phyloP scores from a whole-genome alignment of 2,797 vertebrate genomes.

The Myotis planiceps region DNA sequence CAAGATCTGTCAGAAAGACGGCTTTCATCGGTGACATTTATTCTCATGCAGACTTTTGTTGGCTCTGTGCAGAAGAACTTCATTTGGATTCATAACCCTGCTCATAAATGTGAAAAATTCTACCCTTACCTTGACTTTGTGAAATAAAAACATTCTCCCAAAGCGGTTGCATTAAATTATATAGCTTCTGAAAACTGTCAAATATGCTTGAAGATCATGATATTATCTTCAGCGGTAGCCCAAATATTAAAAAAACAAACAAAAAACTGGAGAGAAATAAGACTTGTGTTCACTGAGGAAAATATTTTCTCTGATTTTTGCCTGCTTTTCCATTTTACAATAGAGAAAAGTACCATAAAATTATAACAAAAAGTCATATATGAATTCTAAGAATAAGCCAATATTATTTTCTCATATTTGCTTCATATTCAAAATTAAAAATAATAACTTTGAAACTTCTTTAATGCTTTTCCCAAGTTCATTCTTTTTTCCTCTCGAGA shows the following conservation, averaged over 20 bases:
- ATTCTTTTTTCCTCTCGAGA: not conserved
- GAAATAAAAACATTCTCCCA: conserved; percentile 62
- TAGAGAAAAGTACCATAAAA: not conserved
- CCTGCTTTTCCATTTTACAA: not conserved
- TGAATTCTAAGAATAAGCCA: not conserved
- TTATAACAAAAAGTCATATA: not conserved
- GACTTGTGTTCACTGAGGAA: not conserved
- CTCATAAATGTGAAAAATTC: conserved; percentile 80
- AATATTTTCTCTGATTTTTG: not conserved
- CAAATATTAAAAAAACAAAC: conserved; percentile 8
- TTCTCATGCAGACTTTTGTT: conserved; percentile 77
- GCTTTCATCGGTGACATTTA: conserved; percentile 85
- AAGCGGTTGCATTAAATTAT: conserved; percentile 77
- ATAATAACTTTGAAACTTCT: not conserved
- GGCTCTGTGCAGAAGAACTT: conserved; percentile 79
- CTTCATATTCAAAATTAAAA: not conserved
- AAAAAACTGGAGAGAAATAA: not conserved
- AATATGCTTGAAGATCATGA: not conserved
- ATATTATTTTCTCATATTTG: not conserved
- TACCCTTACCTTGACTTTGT: conserved; percentile 78
- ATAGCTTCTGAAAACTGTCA: conserved; percentile 72
- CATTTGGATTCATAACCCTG: conserved; percentile 81
- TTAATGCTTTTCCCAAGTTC: not conserved
- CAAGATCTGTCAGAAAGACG: conserved; percentile 67
- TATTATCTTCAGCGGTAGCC: conserved; percentile 74